phyloP scores from a whole-genome alignment of 2,888 invertebrate species.

The Rhamnusium bicolor region DNA sequence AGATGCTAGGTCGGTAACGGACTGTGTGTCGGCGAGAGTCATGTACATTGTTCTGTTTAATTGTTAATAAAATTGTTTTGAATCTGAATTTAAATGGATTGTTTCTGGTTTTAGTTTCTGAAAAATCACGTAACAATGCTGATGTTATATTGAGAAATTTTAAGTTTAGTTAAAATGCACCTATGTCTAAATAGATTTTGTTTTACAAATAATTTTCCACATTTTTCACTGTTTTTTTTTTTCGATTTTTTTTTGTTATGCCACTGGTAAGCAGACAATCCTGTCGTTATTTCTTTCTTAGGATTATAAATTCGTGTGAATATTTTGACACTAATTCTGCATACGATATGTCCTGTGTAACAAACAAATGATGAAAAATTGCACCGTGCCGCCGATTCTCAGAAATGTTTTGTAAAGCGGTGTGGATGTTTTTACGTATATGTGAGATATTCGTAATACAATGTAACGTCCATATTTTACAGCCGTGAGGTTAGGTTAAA shows the following conservation, averaged over 20 bases:
- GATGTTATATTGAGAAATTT: too few relatives aligned
- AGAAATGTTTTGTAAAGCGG: constrained; percentile 9
- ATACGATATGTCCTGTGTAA: neutral
- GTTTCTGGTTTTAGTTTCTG: too few relatives aligned
- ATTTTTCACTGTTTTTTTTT: too few relatives aligned
- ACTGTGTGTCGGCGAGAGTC: too few relatives aligned
- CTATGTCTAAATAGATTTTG: too few relatives aligned
- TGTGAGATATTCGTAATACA: constrained; percentile 9
- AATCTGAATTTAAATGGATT: too few relatives aligned
- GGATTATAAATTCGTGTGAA: neutral
- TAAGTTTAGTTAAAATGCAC: too few relatives aligned
- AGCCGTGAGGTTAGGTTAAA: neutral
- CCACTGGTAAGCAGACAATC: neutral
- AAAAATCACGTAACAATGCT: too few relatives aligned
- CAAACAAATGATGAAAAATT: constrained; percentile 11
- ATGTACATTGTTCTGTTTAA: too few relatives aligned
- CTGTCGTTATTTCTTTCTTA: neutral
- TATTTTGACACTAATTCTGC: constrained; percentile 18
- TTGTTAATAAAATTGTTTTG: too few relatives aligned
- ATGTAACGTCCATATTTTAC: neutral
- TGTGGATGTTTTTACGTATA: neutral
- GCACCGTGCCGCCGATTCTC: neutral
- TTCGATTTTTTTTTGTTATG: neutral
- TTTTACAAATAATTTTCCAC: too few relatives aligned
- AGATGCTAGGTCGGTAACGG: too few relatives aligned